phyloP scores from a whole-genome alignment of 2,888 invertebrate genomes.

The Trypoxylon attenuatum region DNA sequence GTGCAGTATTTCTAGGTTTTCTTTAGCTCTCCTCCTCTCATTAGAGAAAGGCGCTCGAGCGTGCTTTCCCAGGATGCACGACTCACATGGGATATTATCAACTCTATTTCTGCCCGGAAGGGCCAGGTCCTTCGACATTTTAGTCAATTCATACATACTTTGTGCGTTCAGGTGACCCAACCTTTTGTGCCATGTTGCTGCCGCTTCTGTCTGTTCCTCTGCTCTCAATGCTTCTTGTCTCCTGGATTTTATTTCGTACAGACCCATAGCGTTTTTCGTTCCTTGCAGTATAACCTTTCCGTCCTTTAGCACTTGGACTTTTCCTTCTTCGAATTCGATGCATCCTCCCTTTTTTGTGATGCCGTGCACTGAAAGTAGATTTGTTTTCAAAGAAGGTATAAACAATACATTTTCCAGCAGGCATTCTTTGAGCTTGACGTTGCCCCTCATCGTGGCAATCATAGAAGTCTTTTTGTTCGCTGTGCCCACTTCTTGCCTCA shows the following conservation, averaged over 20 bases:
- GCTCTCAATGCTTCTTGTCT: background rate
- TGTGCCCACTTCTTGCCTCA: background rate
- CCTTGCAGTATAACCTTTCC: constrained; percentile 3
- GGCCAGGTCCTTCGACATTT: background rate
- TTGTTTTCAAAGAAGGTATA: constrained; percentile 6
- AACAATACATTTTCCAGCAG: constrained; percentile 1
- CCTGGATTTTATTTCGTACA: background rate
- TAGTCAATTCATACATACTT: background rate
- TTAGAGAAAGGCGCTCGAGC: constrained; percentile 17
- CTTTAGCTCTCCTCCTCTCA: constrained; percentile 7
- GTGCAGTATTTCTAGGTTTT: constrained; percentile 28
- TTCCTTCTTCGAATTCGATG: constrained; percentile 2
- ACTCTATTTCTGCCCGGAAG: background rate
- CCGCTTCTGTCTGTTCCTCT: background rate
- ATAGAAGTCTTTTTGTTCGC: background rate
- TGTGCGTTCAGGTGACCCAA: constrained; percentile 6
- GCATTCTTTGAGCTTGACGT: background rate
- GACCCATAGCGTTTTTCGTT: background rate
- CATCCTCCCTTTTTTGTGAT: constrained; percentile 8
- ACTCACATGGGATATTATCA: constrained; percentile 11
- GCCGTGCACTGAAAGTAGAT: constrained; percentile 5
- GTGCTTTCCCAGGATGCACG: constrained; percentile 29
- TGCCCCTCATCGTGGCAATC: background rate
- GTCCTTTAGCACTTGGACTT: constrained; percentile 3
- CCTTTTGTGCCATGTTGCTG: constrained; percentile 8